Conservation (phyloP, 2,797 vertebrate genomes). For the Pseudochirops cupreus region DNA sequence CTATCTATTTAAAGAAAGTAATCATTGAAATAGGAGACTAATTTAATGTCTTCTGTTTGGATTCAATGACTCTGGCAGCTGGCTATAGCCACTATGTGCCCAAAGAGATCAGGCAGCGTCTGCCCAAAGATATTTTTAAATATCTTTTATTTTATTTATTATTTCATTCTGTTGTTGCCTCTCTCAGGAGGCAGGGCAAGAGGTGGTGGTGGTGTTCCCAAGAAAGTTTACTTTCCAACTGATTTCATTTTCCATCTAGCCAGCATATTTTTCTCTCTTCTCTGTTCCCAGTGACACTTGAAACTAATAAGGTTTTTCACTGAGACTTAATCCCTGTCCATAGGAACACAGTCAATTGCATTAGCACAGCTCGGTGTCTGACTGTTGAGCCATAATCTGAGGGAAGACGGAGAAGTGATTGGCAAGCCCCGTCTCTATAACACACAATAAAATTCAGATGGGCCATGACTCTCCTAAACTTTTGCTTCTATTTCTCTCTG, state of each 20-base stretch:
- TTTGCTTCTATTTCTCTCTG: background rate
- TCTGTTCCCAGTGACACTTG: background rate
- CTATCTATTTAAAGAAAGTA: conserved; percentile 6
- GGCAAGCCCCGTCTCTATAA: background rate
- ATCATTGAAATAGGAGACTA: conserved; percentile 28
- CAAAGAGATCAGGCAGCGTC: background rate
- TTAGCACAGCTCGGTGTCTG: conserved; percentile 15
- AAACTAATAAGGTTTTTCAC: conserved; percentile 24
- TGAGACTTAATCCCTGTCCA: conserved; percentile 2
- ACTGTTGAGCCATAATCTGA: background rate
- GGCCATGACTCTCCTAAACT: background rate
- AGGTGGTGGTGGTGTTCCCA: background rate
- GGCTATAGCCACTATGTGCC: background rate
- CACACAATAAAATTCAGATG: background rate
- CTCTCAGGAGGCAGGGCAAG: background rate
- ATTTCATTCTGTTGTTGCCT: background rate
- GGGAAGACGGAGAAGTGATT: background rate
- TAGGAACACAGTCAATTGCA: conserved; percentile 29
- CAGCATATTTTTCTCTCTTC: conserved; percentile 25
- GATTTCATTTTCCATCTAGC: conserved; percentile 22
- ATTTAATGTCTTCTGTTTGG: conserved; percentile 19
- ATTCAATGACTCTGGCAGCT: background rate
- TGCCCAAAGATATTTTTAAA: background rate
- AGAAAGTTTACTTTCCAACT: conserved; percentile 5
- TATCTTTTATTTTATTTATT: background rate